These are phyloP conservation scores for Carpatolechia fugitivella DNA, from an alignment of 2,888 invertebrate genomes.

Conservation along the genomic window DNA sequence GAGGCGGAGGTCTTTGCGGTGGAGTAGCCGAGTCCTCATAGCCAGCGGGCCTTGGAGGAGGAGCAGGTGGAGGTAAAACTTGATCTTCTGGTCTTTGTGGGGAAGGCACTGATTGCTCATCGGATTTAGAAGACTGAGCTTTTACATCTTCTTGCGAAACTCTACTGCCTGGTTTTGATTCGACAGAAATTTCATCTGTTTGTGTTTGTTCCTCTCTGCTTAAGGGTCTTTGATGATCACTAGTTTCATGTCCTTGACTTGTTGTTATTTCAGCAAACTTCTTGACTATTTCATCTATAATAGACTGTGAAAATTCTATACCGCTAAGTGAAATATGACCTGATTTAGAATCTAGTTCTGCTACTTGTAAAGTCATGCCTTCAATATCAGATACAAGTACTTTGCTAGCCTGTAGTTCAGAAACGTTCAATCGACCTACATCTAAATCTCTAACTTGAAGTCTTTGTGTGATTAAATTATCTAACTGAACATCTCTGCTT, in stretches of 20 bases:
- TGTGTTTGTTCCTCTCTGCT: conserved; percentile 69
- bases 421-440: conserved; percentile 88
- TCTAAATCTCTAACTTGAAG: conserved; percentile 87
- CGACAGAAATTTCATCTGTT: conserved; percentile 42
- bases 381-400: conserved; percentile 90
- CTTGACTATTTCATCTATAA: conserved; percentile 83
- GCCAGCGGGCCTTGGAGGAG: conserved; percentile 33
- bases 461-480: conserved; percentile 78
- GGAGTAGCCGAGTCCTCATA: conserved; percentile 47
- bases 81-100: conserved; percentile 22
- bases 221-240: conserved; percentile 39
- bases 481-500: conserved; percentile 58
- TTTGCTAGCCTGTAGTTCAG: conserved; percentile 88
- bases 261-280: conserved; percentile 74
- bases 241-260: conserved; percentile 31
- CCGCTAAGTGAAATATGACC: conserved; percentile 84
- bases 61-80: conserved; percentile 28
- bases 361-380: conserved; percentile 84
- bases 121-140: conserved; percentile 9
- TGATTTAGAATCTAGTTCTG: conserved; percentile 85
- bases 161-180: conserved; percentile 21
- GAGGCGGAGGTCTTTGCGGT: conserved; percentile 71
- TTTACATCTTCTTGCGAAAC: conserved; percentile 11
- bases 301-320: conserved; percentile 83
- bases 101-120: conserved; percentile 3